These are phyloP conservation scores for Brachyhypopomus gauderio DNA, from an alignment of 2,113 vertebrate genomes.

Conservation along the genomic window DNA sequence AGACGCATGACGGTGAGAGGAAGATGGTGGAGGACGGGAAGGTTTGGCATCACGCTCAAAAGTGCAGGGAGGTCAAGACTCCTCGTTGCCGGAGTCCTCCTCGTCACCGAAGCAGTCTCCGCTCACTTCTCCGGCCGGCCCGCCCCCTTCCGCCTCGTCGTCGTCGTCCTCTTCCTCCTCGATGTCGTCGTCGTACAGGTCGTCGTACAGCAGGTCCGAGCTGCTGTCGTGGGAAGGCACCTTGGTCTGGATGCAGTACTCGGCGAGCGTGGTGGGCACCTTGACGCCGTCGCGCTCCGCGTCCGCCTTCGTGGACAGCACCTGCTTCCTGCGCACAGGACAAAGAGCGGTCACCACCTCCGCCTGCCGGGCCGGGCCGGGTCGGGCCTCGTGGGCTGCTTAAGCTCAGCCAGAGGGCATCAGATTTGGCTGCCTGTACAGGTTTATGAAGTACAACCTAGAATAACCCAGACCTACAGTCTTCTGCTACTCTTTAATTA, in stretches of 20 bases:
- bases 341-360: neutral
- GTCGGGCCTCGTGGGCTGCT: no score
- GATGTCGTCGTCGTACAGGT: constrained; percentile 95
- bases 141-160: constrained; percentile 88
- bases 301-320: constrained; percentile 91
- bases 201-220: constrained; percentile 97
- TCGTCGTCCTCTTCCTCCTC: constrained; percentile 94
- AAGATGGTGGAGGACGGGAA: constrained; percentile 20
- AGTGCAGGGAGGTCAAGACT: constrained; percentile 81
- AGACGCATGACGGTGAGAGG: constrained; percentile 31
- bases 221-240: constrained; percentile 98
- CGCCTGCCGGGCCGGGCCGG: neutral
- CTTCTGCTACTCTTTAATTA: no score
- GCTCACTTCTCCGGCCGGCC: constrained; percentile 85
- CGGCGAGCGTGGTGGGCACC: constrained; percentile 95
- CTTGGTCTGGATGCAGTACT: constrained; percentile 99
- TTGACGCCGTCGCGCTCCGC: constrained; percentile 96
- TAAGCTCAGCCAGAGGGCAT: no score
- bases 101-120: constrained; percentile 90
- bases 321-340: constrained; percentile 84
- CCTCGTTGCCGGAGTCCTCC: constrained; percentile 97
- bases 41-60: constrained; percentile 11
- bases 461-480: neutral
- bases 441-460: neutral
- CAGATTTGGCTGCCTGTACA: no score